Conservation (phyloP, 2,113 vertebrate species). For the Zosterops borbonicus region DNA sequence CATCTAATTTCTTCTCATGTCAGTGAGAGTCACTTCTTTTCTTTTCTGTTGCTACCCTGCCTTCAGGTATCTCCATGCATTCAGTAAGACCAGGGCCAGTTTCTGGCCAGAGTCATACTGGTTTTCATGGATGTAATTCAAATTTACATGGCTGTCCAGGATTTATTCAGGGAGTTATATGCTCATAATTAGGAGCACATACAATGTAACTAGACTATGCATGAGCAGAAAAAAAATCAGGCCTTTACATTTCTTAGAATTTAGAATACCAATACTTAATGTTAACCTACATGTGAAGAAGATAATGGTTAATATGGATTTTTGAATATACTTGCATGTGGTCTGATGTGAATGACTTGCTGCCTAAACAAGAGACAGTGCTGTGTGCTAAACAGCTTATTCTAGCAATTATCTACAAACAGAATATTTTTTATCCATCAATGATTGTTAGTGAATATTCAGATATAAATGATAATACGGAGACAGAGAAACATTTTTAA, state of each 20-base stretch:
- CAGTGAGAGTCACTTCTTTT: not conserved
- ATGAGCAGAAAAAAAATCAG: not conserved
- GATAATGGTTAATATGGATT: not conserved
- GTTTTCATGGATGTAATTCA: not conserved
- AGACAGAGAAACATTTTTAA: slow-evolving; percentile 31
- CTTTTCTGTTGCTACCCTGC: not conserved
- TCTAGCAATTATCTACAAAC: not conserved
- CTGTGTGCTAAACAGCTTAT: not conserved
- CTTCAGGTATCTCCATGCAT: not conserved
- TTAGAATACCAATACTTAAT: not conserved
- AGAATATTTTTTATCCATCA: not conserved
- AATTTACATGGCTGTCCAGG: not conserved
- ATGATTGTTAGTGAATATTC: slow-evolving; percentile 30
- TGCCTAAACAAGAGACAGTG: not conserved
- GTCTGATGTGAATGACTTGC: not conserved
- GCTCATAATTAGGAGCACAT: not conserved
- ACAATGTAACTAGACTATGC: not conserved
- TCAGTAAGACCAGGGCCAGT: not conserved
- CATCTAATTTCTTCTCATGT: not conserved
- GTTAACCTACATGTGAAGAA: not conserved
- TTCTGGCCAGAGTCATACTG: not conserved
- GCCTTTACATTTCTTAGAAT: not conserved
- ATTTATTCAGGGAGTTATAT: not conserved
- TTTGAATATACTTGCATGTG: not conserved
- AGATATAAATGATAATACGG: slow-evolving; percentile 73